A percentile compares a stretch with the other conserved stretches of the same genome.
Conservation (phyloP, 2,113 vertebrate species). For the Scopus umbretta region DNA sequence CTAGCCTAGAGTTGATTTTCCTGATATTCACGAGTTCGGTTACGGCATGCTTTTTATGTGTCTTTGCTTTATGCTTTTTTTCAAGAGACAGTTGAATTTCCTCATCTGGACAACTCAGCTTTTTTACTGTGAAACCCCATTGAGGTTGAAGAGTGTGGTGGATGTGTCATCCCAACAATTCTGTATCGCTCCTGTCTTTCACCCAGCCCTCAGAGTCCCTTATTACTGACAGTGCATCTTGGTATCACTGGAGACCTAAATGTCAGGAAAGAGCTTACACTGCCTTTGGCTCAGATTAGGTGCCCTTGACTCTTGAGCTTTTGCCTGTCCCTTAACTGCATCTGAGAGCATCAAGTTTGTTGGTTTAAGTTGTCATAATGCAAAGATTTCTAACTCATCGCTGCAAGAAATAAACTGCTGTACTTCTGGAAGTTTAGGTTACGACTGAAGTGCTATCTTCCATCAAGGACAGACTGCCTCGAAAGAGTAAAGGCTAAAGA, state of each 20-base stretch:
- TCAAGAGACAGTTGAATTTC: not conserved
- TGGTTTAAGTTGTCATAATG: not conserved
- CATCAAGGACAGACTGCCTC: not conserved
- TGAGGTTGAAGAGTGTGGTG: not conserved
- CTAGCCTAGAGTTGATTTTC: not conserved
- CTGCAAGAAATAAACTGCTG: not conserved
- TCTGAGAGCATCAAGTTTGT: not conserved
- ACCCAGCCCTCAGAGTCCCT: not conserved
- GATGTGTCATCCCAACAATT: not conserved
- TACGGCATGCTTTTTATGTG: fast-evolving
- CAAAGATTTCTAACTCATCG: not conserved
- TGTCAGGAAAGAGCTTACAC: not conserved
- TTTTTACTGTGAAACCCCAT: not conserved
- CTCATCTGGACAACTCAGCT: not conserved
- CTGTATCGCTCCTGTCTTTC: not conserved
- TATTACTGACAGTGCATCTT: not conserved
- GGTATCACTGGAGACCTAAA: not conserved
- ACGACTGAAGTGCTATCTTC: not conserved
- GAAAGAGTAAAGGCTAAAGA: not conserved
- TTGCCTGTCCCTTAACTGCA: not conserved
- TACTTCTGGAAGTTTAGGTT: not conserved
- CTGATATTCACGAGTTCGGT: not conserved
- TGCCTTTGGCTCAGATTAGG: not conserved
- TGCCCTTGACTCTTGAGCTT: not conserved
- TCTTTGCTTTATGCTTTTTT: not conserved